phyloP scores from a whole-genome alignment of 2,888 invertebrate genomes.

The Lottia gigantea region DNA sequence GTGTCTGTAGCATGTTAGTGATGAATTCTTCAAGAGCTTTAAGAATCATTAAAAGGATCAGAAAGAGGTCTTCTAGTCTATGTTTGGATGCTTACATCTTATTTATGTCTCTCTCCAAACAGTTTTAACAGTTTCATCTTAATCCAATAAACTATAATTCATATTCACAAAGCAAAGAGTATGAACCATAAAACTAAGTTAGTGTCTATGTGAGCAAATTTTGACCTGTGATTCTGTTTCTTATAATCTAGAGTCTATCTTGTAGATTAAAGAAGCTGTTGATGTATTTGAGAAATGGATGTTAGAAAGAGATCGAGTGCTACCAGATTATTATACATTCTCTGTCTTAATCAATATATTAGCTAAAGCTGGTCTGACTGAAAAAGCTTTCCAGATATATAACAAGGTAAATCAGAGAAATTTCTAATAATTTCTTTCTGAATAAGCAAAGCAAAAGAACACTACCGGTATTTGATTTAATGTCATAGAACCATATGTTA shows the following conservation, averaged over 20 bases:
- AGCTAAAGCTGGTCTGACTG: constrained; percentile 84
- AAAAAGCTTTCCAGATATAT: constrained; percentile 86
- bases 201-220: background rate
- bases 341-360: constrained; percentile 86
- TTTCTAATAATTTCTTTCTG: background rate
- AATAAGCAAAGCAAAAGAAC: too few species aligned
- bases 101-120: too few species aligned
- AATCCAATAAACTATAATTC: background rate
- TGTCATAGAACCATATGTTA: too few species aligned
- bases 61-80: too few species aligned
- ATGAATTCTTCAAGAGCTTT: too few species aligned
- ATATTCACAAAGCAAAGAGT: background rate
- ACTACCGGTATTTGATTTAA: too few species aligned
- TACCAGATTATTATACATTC: constrained; percentile 83
- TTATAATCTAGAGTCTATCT: constrained; percentile 4
- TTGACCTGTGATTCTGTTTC: background rate
- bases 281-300: constrained; percentile 82
- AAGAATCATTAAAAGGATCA: too few species aligned
- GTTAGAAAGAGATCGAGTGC: constrained; percentile 79
- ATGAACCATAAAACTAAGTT: background rate
- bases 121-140: too few species aligned
- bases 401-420: constrained; percentile 71
- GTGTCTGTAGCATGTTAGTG: too few species aligned
- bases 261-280: constrained; percentile 77
- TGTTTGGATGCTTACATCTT: too few species aligned